A percentile compares a stretch with the other conserved stretches of the same genome.
These are phyloP conservation scores for Chironomus striatipennis DNA, from an alignment of 1,140 invertebrate genomes.

Conservation along the genomic window DNA sequence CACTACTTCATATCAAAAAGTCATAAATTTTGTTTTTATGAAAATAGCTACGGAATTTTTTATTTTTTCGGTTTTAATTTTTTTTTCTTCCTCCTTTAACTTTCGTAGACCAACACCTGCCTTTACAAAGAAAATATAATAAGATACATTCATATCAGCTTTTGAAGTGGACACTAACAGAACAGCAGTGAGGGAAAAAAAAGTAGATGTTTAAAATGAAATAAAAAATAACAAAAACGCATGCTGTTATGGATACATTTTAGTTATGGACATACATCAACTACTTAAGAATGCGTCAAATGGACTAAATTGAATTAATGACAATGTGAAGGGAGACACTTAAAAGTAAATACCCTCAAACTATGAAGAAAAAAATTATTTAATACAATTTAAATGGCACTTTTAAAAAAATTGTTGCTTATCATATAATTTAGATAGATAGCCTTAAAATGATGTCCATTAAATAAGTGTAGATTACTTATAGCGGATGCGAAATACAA, in stretches of 20 bases:
- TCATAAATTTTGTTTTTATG: constrained; percentile 23
- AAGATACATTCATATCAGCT: too few relatives aligned
- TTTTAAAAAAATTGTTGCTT: too few relatives aligned
- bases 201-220: too few relatives aligned
- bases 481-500: neutral
- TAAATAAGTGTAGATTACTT: constrained; percentile 3
- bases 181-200: too few relatives aligned
- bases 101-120: constrained; percentile 20
- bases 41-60: constrained; percentile 12
- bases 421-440: constrained; percentile 10
- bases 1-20: constrained; percentile 22
- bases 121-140: neutral
- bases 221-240: neutral
- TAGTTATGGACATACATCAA: too few relatives aligned
- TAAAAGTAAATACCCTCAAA: too few relatives aligned
- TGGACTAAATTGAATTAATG: too few relatives aligned
- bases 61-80: neutral
- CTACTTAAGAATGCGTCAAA: too few relatives aligned
- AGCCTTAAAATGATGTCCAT: constrained; percentile 1
- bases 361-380: too few relatives aligned
- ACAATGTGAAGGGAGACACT: too few relatives aligned
- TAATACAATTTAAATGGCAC: too few relatives aligned
- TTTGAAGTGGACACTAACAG: neutral
- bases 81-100: constrained; percentile 4
- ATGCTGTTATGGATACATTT: neutral